A percentile compares a stretch with the other conserved stretches of the same genome.
These are phyloP conservation scores for Horisme vitalbata DNA, from an alignment of 2,888 invertebrate species.

Conservation along the genomic window DNA sequence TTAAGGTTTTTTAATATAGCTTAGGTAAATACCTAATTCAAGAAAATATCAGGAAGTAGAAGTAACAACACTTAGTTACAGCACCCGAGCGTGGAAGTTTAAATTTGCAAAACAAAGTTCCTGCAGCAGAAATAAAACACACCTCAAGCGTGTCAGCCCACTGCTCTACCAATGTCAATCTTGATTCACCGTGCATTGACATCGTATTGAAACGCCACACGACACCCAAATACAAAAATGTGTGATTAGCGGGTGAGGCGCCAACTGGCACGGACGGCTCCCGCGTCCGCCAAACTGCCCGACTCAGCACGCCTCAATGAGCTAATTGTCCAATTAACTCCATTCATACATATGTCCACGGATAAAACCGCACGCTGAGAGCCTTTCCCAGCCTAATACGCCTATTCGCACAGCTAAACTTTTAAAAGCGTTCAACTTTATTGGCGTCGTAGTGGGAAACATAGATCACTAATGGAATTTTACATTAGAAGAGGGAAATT, in stretches of 20 bases:
- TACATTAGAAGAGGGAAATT: background rate
- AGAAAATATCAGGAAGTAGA: too few relatives aligned
- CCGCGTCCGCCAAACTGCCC: constrained; percentile 64
- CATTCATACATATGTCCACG: constrained; percentile 68
- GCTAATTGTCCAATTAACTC: constrained; percentile 74
- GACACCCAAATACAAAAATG: constrained; percentile 19
- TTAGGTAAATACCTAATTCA: too few relatives aligned
- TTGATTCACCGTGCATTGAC: constrained; percentile 33
- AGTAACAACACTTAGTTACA: too few relatives aligned
- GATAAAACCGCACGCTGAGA: constrained; percentile 55
- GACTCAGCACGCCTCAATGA: constrained; percentile 69
- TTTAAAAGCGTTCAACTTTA: constrained; percentile 48
- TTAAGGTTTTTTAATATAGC: too few relatives aligned
- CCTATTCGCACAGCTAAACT: constrained; percentile 51
- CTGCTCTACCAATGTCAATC: too few relatives aligned
- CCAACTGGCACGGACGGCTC: constrained; percentile 70
- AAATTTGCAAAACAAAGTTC: too few relatives aligned
- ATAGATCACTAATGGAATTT: constrained; percentile 18
- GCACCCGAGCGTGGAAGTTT: too few relatives aligned
- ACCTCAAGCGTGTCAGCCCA: too few relatives aligned
- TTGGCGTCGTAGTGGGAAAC: constrained; percentile 34
- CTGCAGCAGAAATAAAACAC: too few relatives aligned
- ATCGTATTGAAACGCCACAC: constrained; percentile 47
- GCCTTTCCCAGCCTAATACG: constrained; percentile 59
- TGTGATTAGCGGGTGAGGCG: constrained; percentile 63